A percentile compares a stretch with the other conserved stretches of the same genome.
Conservation (phyloP, 2,113 vertebrate genomes). For the Micronycteris hirsuta region DNA sequence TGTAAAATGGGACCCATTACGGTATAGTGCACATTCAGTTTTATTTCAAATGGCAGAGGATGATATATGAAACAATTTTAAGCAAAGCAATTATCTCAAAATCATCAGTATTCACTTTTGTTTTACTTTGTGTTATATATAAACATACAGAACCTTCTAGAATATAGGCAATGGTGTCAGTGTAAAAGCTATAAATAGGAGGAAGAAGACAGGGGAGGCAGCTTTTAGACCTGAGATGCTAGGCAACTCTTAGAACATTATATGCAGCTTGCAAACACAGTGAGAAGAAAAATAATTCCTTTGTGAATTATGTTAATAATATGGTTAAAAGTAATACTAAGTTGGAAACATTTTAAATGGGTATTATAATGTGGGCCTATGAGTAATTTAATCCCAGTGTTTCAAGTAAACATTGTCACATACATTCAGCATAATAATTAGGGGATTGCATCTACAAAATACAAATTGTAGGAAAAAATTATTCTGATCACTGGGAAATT, state of each 20-base stretch:
- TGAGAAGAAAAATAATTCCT: not conserved
- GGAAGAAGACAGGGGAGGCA: not conserved
- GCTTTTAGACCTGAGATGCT: not conserved
- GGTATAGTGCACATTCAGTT: not conserved
- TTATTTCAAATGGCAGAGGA: not conserved
- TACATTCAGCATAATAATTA: not conserved
- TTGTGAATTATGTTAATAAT: not conserved
- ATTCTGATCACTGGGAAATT: not conserved
- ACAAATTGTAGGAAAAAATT: not conserved
- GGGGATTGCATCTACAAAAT: not conserved
- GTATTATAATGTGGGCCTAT: not conserved
- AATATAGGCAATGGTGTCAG: not conserved
- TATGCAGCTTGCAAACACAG: not conserved
- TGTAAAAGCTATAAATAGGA: not conserved
- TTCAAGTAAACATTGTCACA: not conserved
- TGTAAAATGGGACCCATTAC: not conserved
- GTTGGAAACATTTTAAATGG: not conserved
- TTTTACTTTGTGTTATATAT: not conserved
- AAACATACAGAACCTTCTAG: not conserved
- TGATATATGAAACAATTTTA: not conserved
- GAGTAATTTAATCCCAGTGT: not conserved
- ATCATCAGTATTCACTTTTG: not conserved
- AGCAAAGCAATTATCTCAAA: slow-evolving; percentile 9
- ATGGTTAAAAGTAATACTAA: not conserved
- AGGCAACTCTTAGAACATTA: not conserved